These are phyloP conservation scores for Crotalus horridus DNA, from an alignment of 2,113 vertebrate genomes.

Conservation along the genomic window DNA sequence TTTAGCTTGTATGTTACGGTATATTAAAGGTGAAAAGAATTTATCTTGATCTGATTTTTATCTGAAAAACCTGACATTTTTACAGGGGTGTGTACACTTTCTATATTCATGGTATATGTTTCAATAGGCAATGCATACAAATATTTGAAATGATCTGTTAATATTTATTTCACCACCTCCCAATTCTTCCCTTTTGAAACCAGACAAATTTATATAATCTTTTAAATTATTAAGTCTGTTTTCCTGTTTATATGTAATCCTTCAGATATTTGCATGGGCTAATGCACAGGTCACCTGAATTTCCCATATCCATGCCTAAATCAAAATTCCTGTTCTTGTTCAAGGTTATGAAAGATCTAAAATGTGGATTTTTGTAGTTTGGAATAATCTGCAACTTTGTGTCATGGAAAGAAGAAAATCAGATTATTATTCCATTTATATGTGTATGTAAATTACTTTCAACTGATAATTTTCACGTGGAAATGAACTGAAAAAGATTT, in stretches of 20 bases:
- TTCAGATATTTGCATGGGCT: background rate
- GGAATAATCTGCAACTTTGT: background rate
- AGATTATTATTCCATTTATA: background rate
- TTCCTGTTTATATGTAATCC: slow-evolving; percentile 6
- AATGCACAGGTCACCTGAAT: slow-evolving; percentile 11
- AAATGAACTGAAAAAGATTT: background rate
- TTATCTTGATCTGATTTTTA: background rate
- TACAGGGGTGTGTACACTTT: background rate
- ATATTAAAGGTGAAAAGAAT: background rate
- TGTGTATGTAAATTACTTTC: background rate
- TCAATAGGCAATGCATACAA: background rate
- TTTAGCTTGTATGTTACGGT: background rate
- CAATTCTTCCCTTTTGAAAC: background rate
- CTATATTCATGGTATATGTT: background rate
- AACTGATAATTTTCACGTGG: background rate
- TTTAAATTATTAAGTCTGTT: slow-evolving; percentile 19
- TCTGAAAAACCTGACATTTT: background rate
- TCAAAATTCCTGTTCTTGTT: background rate
- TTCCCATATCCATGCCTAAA: background rate
- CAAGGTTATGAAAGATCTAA: background rate
- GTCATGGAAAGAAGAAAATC: background rate
- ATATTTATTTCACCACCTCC: background rate
- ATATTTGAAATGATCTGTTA: background rate
- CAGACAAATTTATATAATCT: background rate
- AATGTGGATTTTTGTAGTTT: background rate